These are phyloP conservation scores for Bos indicus DNA, from an alignment of 2,113 vertebrate genomes.

Conservation along the genomic window DNA sequence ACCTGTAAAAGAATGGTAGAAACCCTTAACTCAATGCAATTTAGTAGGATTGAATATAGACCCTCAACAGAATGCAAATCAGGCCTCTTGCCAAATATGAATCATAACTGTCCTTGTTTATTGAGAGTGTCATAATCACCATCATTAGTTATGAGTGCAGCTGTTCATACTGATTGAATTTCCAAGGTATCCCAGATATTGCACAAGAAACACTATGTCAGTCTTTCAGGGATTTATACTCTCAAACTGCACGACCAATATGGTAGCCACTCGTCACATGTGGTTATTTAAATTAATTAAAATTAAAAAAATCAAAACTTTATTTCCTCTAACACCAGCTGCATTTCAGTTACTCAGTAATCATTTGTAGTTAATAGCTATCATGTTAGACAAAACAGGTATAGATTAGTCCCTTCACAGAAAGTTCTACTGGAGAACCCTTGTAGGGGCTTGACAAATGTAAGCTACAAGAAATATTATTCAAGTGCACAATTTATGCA, in stretches of 20 bases:
- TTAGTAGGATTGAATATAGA: neutral
- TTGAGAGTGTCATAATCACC: conserved; percentile 4
- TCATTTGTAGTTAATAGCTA: neutral
- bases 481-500: neutral
- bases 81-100: conserved; percentile 8
- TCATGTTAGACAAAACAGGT: neutral
- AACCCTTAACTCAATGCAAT: neutral
- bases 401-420: neutral
- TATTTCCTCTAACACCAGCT: neutral
- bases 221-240: neutral
- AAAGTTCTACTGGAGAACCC: neutral
- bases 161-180: conserved; percentile 9
- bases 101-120: conserved; percentile 36
- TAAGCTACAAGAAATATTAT: neutral
- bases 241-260: neutral
- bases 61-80: neutral
- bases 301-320: neutral
- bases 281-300: neutral
- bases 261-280: neutral
- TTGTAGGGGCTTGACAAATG: neutral
- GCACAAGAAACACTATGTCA: neutral
- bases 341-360: neutral
- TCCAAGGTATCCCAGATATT: neutral
- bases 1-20: neutral
- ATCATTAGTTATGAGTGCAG: conserved; percentile 15